Base-by-base conservation (phyloP, 2,797 vertebrate genomes). In the Anguilla pacifica region DNA sequence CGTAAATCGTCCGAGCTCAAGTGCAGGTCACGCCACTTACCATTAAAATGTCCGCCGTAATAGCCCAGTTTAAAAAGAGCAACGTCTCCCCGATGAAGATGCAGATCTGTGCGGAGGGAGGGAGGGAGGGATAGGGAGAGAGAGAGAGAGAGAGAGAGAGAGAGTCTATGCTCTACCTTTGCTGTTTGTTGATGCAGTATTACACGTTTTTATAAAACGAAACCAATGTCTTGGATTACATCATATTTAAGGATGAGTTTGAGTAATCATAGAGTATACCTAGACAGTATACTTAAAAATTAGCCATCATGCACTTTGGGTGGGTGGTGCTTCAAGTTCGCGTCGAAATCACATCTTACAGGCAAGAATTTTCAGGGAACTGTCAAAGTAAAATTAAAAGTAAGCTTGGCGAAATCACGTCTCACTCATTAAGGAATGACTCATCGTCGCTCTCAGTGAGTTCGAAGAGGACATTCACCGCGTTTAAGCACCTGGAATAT, bases 41-140 rank as follows among this genome's bases (percentile, higher is more conserved):
- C 99, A 99, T 99, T 91, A 99, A 97, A 96, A 99, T 99, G 93
- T 99, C 99, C 35, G 99, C 99, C 2, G 98, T 99, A 95, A 99
- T 99, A 94, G 98, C 99, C 99, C 99, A 99, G 96, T 99, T 99
- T 90, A 99, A 96, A 94, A 99, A 99, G 85, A 99, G 97, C 93
- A 99, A 96, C 0, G 98, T 99, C 93, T 99, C 98, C 88, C 99
- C 99, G 0, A 99, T 96, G 90, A 99, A 99, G 96, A 99, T 99
- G 93, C 98, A 99, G 91, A 99, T 95, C 98, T 99, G 93, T 91
- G 89, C 59, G 88, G 92, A 93, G 92, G 17, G 39, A 15, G 13
- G 91, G 72, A 93, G 82, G 91, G 28, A 93, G 59, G 94, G 90
- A 85, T 19, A 83, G 28, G 82, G 92, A 89, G 59, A 86, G 91